Percentiles rank a stretch among this genome's conserved stretches.
Conservation (phyloP, 1,140 invertebrate species). For the Saxidomus purpurata region DNA sequence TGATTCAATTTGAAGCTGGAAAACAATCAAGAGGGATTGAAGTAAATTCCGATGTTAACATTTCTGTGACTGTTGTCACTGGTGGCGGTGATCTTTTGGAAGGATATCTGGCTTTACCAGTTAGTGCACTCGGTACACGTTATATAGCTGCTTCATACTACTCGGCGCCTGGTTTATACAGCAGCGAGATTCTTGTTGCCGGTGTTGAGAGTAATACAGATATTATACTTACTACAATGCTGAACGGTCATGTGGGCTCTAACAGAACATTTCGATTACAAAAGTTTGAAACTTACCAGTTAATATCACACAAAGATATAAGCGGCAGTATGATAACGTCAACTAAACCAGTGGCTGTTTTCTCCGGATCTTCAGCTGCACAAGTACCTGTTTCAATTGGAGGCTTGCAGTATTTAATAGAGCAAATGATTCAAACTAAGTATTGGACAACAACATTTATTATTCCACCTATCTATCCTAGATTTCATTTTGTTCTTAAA, state of each 20-base stretch:
- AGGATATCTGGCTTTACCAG: not conserved
- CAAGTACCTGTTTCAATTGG: not conserved
- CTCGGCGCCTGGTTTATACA: not conserved
- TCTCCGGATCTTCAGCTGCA: not conserved
- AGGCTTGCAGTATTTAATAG: not conserved
- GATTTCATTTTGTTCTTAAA: not conserved
- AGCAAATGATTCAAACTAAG: not conserved
- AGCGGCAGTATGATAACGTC: not conserved
- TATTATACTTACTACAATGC: not conserved
- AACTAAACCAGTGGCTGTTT: not conserved
- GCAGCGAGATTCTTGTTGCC: not conserved
- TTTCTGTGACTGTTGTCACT: not conserved
- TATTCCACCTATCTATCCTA: not conserved
- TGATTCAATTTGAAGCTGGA: not conserved
- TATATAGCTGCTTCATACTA: slow-evolving; percentile 10
- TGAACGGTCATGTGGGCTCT: not conserved
- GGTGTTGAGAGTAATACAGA: not conserved
- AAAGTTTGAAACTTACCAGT: not conserved
- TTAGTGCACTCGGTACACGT: not conserved
- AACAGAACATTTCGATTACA: not conserved
- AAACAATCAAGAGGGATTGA: not conserved
- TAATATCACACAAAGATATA: not conserved
- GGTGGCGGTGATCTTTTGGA: not conserved
- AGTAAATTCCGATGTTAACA: too few relatives aligned
- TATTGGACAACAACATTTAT: not conserved